phyloP scores from a whole-genome alignment of 2,888 invertebrate genomes.

The Eupithecia inturbata region DNA sequence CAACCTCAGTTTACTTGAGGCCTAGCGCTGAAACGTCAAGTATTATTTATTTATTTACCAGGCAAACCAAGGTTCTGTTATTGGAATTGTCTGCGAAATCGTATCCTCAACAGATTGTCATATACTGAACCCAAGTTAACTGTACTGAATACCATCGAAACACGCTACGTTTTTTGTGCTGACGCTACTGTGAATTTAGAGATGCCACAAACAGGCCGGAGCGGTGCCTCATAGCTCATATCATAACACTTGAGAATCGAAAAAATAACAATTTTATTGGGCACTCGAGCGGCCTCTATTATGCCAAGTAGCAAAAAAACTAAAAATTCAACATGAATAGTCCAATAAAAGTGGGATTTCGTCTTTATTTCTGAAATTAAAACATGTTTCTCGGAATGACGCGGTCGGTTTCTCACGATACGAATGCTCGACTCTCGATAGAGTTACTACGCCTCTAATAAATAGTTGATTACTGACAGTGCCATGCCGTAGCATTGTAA shows the following conservation, averaged over 20 bases:
- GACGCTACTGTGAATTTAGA: conserved; percentile 61
- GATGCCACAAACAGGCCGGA: conserved; percentile 49
- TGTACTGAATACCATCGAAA: background rate
- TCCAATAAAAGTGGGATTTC: conserved; percentile 78
- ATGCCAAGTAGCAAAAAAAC: conserved; percentile 68
- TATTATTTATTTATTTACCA: too few species aligned
- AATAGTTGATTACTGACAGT: conserved; percentile 77
- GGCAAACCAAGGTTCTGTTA: too few species aligned
- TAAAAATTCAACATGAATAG: conserved; percentile 66
- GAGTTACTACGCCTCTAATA: conserved; percentile 71
- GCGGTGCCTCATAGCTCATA: conserved; percentile 48
- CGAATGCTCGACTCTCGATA: conserved; percentile 47
- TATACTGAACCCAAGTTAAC: conserved; percentile 34
- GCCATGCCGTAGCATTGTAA: conserved; percentile 76
- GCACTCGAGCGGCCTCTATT: conserved; percentile 58
- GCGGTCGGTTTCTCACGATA: conserved; percentile 70
- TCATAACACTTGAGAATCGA: conserved; percentile 55
- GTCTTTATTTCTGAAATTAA: conserved; percentile 78
- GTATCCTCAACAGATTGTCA: background rate
- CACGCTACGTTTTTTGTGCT: conserved; percentile 47
- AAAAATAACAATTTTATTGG: conserved; percentile 65
- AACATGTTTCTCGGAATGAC: conserved; percentile 74
- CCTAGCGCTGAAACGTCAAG: too few species aligned
- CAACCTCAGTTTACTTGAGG: too few species aligned
- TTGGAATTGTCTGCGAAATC: too few species aligned